phyloP scores from a whole-genome alignment of 2,113 vertebrate genomes.

The Protobothrops flavoviridis region DNA sequence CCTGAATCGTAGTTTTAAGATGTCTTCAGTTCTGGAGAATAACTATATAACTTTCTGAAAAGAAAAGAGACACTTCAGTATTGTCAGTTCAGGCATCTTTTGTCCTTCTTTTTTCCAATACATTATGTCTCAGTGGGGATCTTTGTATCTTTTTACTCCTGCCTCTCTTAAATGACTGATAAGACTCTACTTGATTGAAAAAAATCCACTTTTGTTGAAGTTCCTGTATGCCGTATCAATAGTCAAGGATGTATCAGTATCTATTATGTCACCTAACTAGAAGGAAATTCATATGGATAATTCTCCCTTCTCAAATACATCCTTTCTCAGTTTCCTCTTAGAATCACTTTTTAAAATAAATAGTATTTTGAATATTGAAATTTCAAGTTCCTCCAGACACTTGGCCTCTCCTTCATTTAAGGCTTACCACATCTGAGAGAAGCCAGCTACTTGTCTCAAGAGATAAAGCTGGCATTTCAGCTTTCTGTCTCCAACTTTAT shows the following conservation, averaged over 20 bases:
- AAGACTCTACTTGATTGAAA: background rate
- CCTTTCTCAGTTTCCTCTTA: background rate
- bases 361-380: background rate
- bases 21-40: background rate
- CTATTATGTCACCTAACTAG: constrained; percentile 7
- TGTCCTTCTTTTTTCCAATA: background rate
- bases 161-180: constrained; percentile 2
- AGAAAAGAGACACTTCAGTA: background rate
- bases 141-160: background rate
- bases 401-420: background rate
- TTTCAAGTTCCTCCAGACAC: background rate
- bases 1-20: background rate
- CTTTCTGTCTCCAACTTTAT: background rate
- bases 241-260: background rate
- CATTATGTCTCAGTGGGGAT: background rate
- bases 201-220: background rate
- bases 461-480: background rate
- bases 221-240: background rate
- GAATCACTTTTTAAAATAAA: background rate
- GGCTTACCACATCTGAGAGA: background rate
- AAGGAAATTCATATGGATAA: background rate
- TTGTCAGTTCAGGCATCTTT: background rate
- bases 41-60: background rate
- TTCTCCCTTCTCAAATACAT: background rate
- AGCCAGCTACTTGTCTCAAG: background rate